Base-by-base conservation (phyloP, 2,888 invertebrate species). In the Ennomos fuscantarius region DNA sequence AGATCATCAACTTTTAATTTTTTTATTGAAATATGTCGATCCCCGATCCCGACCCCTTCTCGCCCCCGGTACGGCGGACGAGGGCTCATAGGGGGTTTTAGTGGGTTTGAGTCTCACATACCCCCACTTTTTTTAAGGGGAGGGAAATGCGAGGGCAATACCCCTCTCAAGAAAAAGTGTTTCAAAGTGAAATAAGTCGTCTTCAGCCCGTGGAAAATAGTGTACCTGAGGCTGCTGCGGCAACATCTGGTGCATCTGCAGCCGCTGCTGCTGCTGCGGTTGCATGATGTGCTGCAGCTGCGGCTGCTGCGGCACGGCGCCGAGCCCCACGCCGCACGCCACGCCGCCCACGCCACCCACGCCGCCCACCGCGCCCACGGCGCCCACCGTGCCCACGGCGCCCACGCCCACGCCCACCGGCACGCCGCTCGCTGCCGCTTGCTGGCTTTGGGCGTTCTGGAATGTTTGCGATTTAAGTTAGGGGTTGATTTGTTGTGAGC, bases 251-350 rank as follows among this genome's bases (percentile, higher is more conserved):
- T 93, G 93, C 84, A 93, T 93, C 76, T 92, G 93, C 78, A 92
- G 82, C 69, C 93, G 88, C 69, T 93, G 93, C 69, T 92, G 94
- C 73, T 93, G 93, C 79, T 93, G 93, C 76, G 89, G 93, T 63
- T 92, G 93, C 85, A 93, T 94, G 84, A 93, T 94, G 73, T 94
- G 92, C 78, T 93, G 93, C 67, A 93, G 92, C 70, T 85, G 92
- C 65, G 82, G 89, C 70, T 86, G 92, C 63, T 79, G 85, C 87
- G 92, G 72, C 74, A 81, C 87, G 75, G 72, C 89, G 71, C 69
- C 76, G 62, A 24, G 24, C 24, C 77, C 78, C 49, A 79, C 24
- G 71, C 45, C 73, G 52, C 70, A 80, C 89, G 76, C 52, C 70
- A 80, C 89, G 76, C 69, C 84, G 68, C 70, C 84, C 78, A 69